Base-by-base conservation (phyloP, 92 coral and sea anemone genomes). In the Siderastrea radians region DNA sequence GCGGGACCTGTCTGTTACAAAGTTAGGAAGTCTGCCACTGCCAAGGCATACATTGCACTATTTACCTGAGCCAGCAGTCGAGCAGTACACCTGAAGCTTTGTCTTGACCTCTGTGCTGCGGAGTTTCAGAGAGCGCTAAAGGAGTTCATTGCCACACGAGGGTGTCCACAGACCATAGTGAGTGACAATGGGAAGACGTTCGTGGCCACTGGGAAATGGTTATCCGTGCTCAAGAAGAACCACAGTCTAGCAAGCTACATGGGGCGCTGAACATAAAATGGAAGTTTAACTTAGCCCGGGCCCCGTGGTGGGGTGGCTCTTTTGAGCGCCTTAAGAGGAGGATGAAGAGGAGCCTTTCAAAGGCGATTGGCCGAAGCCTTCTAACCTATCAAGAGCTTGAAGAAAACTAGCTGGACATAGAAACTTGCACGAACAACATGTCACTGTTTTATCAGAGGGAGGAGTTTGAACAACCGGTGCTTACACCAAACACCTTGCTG, bases 381-480 rank as follows among this genome's bases (percentile, higher is more conserved):
- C 91, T 90, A 2, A 86, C 78, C n/a, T 93, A 60, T 38, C 44
- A 61, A 13, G 94, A 93, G 61, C 68, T 93, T 5, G 80, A 91
- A 57, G 94, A 91, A 38, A 86, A 78, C 15, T 61, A 91, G 74
- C 50, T 91, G 14, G 96, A 94, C 72, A 82, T 91, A 0, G 93
- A 94, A 46, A 84, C 49, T 26, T 26, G 55, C 26, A 88, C 88
- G 93, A 94, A 91, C 74, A 91, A 94, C 85, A 61, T 94, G 61
- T 94, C 96, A 64, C 86, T 93, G 45, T 44, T 75, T 8, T 94
- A 94, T 49, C 94, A 62, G 7, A 94, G 93, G 1, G 96, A 94
- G 70, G 93, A 76, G 77, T 75, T 91, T 49, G 91, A 88, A 49
- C 81, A 91, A 6, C 92, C 90, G 66, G 91, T 90, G 44, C 72